These are phyloP conservation scores for Dasyurus viverrinus DNA, from an alignment of 2,113 vertebrate genomes.

Conservation along the genomic window DNA sequence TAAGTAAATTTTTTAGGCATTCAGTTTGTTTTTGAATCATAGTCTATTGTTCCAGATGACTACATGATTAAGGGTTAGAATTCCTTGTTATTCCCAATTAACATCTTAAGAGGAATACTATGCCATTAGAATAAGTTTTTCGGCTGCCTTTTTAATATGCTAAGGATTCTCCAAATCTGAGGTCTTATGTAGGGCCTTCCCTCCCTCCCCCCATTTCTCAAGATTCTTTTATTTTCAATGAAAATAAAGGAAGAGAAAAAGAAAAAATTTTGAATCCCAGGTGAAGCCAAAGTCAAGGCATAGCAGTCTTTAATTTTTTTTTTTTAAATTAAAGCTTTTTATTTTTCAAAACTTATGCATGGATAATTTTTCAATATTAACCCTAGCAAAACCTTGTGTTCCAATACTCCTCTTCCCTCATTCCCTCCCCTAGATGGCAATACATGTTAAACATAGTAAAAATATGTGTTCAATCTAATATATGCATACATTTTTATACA, in stretches of 20 bases:
- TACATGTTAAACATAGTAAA: no score
- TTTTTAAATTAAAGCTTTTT: no score
- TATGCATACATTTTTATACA: no score
- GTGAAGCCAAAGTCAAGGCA: not conserved
- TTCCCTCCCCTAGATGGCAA: no score
- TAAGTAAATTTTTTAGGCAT: not conserved
- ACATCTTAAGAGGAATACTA: not conserved
- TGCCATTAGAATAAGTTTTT: not conserved
- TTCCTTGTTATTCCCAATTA: not conserved
- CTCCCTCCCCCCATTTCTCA: not conserved
- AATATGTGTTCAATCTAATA: no score
- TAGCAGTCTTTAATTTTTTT: no score
- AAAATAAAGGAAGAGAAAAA: not conserved
- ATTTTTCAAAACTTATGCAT: no score
- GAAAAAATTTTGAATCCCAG: not conserved
- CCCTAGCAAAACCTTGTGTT: no score
- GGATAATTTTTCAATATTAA: no score
- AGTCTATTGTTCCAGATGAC: not conserved
- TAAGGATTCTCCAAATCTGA: not conserved
- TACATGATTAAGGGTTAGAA: not conserved
- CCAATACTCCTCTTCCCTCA: no score
- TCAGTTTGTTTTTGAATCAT: not conserved
- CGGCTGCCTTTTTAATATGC: not conserved
- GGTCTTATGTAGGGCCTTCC: not conserved
- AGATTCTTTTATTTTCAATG: not conserved